phyloP scores from a whole-genome alignment of 2,113 vertebrate genomes.

The Plecturocebus donacophilus region DNA sequence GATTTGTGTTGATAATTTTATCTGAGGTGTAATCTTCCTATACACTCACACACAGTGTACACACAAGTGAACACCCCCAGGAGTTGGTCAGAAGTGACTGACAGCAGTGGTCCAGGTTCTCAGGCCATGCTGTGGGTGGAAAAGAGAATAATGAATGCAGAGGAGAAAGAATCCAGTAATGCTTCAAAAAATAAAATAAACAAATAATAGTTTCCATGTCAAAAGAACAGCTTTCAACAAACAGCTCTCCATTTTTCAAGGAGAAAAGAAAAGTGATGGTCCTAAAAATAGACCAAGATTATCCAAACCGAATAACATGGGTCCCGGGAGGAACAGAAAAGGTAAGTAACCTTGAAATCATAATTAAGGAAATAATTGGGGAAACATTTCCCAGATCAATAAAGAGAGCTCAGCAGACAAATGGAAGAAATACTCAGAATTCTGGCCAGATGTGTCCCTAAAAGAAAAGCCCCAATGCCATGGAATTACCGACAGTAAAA shows the following conservation, averaged over 20 bases:
- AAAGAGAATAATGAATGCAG: not conserved
- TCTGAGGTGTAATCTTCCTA: not conserved
- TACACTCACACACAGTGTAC: no score
- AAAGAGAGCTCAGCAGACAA: not conserved
- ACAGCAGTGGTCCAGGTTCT: not conserved
- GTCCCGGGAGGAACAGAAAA: not conserved
- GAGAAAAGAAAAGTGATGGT: not conserved
- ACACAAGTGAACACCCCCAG: not conserved
- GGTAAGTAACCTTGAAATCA: slow-evolving; percentile 57
- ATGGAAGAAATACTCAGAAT: slow-evolving; percentile 11
- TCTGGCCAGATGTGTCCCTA: not conserved
- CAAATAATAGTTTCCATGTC: not conserved
- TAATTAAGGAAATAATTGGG: slow-evolving; percentile 52
- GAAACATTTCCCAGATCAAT: slow-evolving; percentile 20
- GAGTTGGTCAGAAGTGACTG: not conserved
- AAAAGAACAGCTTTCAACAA: slow-evolving; percentile 39
- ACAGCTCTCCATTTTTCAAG: not conserved
- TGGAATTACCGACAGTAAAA: not conserved
- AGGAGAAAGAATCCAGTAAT: not conserved
- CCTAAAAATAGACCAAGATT: slow-evolving; percentile 52
- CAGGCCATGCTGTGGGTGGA: not conserved
- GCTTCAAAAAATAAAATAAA: not conserved
- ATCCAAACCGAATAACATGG: slow-evolving; percentile 21
- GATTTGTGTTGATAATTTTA: not conserved
- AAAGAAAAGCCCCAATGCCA: not conserved